Evolutionary conservation across 2,113 vertebrate species (phyloP).

Genomic region (Phylloscopus trochiloides): DNA sequence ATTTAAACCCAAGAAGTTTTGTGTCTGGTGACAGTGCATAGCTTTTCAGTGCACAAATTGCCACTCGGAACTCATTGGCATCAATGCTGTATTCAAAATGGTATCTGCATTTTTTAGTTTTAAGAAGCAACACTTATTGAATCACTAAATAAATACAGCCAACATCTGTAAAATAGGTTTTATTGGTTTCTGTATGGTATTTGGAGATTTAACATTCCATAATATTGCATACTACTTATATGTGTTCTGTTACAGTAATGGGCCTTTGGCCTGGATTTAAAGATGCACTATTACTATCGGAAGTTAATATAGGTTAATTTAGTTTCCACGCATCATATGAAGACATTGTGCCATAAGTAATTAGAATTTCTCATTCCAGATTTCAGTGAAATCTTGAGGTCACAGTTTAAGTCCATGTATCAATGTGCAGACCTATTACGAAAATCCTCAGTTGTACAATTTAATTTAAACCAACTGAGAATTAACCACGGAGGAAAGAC

Average conservation of each 20-base stretch:
- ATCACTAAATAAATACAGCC: conserved; percentile 24
- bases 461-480: not conserved
- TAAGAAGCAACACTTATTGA: not conserved
- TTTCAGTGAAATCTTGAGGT: not conserved
- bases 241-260: conserved; percentile 53
- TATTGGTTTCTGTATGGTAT: conserved; percentile 72
- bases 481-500: conserved; percentile 11
- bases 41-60: not conserved
- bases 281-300: conserved; percentile 52
- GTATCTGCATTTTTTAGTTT: not conserved
- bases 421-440: not conserved
- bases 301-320: not conserved
- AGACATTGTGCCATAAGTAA: not conserved
- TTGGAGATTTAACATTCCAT: conserved; percentile 70
- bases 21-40: not conserved
- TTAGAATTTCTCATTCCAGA: not conserved
- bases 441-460: not conserved
- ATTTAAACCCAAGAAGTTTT: not conserved
- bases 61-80: not conserved
- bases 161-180: conserved; percentile 68
- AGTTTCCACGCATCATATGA: not conserved
- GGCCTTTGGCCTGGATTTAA: conserved; percentile 47
- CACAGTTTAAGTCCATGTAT: not conserved
- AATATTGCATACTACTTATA: conserved; percentile 74
- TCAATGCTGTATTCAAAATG: not conserved